Evolutionary conservation across 92 coral and sea anemone species (phyloP).

Genomic region (Blastomussa wellsi): DNA sequence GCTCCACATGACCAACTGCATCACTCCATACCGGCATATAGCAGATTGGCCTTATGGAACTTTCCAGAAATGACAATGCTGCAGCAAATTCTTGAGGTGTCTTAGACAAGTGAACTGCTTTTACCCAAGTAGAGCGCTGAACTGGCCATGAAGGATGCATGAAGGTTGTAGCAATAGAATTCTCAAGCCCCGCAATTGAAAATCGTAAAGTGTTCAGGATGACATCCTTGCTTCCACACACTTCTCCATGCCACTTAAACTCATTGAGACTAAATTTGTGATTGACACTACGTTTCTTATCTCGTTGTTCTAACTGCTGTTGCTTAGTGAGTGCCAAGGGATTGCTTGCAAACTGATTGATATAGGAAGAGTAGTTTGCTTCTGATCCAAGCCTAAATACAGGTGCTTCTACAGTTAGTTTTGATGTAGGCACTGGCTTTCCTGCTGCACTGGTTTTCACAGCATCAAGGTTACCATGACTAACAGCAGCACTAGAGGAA

Average conservation of each 20-base stretch:
- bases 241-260: slow-evolving; percentile 84
- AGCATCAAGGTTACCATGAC: neutral
- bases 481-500: neutral
- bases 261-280: slow-evolving; percentile 86
- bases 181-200: slow-evolving; percentile 87
- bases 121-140: slow-evolving; percentile 97
- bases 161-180: slow-evolving; percentile 85
- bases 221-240: slow-evolving; percentile 81
- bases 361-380: slow-evolving; percentile 72
- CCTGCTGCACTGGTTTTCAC: neutral
- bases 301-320: slow-evolving; percentile 90
- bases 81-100: slow-evolving; percentile 90
- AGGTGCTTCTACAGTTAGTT: slow-evolving; percentile 20
- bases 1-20: slow-evolving; percentile 86
- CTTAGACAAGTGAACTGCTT: slow-evolving; percentile 87
- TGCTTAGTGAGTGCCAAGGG: slow-evolving; percentile 89
- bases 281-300: slow-evolving; percentile 81
- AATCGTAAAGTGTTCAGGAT: slow-evolving; percentile 88
- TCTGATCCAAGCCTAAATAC: slow-evolving; percentile 92
- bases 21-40: slow-evolving; percentile 91
- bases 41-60: slow-evolving; percentile 86
- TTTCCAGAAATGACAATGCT: slow-evolving; percentile 78
- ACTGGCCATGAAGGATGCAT: slow-evolving; percentile 99
- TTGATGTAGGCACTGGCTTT: neutral
- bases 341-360: slow-evolving; percentile 83